Percentiles rank a stretch among this genome's conserved stretches.
Conservation (phyloP, 2,888 invertebrate genomes). For the Agrotis puta region DNA sequence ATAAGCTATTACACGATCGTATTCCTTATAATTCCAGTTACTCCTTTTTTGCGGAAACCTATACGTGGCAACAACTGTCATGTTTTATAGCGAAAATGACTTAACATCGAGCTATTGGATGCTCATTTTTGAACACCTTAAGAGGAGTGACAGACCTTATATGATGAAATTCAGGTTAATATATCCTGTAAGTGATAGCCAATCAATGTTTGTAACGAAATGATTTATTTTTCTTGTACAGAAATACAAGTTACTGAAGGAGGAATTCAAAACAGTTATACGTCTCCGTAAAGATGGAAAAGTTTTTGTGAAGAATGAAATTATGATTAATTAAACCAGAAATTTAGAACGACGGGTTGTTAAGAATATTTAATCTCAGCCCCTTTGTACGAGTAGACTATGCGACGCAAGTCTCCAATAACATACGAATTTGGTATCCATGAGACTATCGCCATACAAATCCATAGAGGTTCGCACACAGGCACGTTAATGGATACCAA, state of each 20-base stretch:
- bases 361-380: too few relatives aligned
- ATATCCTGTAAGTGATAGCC: conserved; percentile 34
- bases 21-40: conserved; percentile 23
- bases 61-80: conserved; percentile 39
- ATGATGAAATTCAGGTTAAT: conserved; percentile 37
- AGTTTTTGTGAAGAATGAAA: background rate
- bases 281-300: background rate
- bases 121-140: conserved; percentile 51
- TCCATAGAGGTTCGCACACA: too few relatives aligned
- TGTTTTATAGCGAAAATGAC: conserved; percentile 54
- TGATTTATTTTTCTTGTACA: conserved; percentile 24
- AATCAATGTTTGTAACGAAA: conserved; percentile 47
- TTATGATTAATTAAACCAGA: background rate
- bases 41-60: conserved; percentile 43
- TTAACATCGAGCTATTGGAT: conserved; percentile 34
- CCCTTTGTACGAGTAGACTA: too few relatives aligned
- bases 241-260: background rate
- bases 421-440: too few relatives aligned
- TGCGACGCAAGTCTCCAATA: too few relatives aligned
- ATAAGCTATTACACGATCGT: conserved; percentile 45
- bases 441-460: too few relatives aligned
- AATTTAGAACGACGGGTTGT: background rate
- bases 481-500: too few relatives aligned
- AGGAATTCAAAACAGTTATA: background rate
- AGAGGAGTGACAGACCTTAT: conserved; percentile 38